Evolutionary conservation across 1,140 invertebrate genomes (phyloP).

Genomic region (Ectropis grisescens): DNA sequence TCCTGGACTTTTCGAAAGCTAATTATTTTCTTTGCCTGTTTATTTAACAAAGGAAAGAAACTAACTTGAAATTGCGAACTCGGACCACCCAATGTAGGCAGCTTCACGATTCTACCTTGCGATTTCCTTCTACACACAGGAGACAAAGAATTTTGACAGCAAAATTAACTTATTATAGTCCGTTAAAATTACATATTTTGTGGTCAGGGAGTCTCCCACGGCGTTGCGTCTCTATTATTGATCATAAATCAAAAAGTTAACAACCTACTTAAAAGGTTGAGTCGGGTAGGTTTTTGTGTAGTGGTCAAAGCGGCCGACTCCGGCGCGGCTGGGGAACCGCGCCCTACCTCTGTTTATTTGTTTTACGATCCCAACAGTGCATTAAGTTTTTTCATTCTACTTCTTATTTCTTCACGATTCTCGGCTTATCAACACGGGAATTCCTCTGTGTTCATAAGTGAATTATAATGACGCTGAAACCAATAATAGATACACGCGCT

Average conservation of each 20-base stretch:
- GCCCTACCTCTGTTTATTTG: constrained; percentile 41
- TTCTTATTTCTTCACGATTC: constrained; percentile 51
- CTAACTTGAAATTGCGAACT: constrained; percentile 10
- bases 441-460: constrained; percentile 10
- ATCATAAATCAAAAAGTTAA: constrained; percentile 69
- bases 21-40: constrained; percentile 15
- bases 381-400: constrained; percentile 56
- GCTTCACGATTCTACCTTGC: constrained; percentile 3
- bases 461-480: no score
- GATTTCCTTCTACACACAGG: background rate
- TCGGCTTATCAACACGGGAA: constrained; percentile 43
- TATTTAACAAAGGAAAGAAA: constrained; percentile 6
- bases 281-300: constrained; percentile 55
- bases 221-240: constrained; percentile 68
- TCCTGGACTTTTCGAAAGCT: constrained; percentile 8
- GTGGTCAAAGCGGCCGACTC: constrained; percentile 56
- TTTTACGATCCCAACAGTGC: constrained; percentile 64
- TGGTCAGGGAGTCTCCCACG: constrained; percentile 59
- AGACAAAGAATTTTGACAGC: constrained; percentile 29
- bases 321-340: constrained; percentile 35
- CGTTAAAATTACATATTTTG: constrained; percentile 62
- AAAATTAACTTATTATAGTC: constrained; percentile 48
- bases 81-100: constrained; percentile 33
- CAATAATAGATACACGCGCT: background rate
- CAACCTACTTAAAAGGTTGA: constrained; percentile 67